Evolutionary conservation across 2,888 invertebrate genomes (phyloP).

Genomic region (Prosopocoilus inquinatus): DNA sequence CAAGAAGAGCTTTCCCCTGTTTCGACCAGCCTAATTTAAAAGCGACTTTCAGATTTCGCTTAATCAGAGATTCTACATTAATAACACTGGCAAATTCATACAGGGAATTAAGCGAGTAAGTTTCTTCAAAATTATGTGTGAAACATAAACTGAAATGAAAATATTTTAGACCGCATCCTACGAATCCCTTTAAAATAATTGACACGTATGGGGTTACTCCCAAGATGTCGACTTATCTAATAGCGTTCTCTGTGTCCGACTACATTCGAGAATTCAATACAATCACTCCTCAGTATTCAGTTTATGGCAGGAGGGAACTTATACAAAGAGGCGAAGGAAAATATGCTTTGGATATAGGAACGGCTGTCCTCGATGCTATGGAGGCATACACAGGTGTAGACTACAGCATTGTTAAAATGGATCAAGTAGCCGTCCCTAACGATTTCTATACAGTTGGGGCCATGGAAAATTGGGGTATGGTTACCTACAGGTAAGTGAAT

Average conservation of each 20-base stretch:
- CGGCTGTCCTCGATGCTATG: conserved; percentile 43
- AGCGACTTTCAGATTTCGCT: conserved; percentile 45
- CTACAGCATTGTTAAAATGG: conserved; percentile 68
- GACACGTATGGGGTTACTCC: conserved; percentile 58
- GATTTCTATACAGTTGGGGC: conserved; percentile 72
- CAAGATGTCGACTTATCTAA: conserved; percentile 77
- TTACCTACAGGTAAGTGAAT: conserved; percentile 61
- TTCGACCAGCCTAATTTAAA: conserved; percentile 62
- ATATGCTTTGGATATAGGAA: conserved; percentile 9
- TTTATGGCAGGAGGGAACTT: conserved; percentile 68
- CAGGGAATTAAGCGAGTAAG: too few relatives aligned
- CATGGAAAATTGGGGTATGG: conserved; percentile 91
- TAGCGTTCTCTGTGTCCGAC: conserved; percentile 77
- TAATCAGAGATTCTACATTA: conserved; percentile 32
- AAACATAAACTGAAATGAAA: too few relatives aligned
- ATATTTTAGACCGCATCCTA: neutral
- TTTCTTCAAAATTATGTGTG: too few relatives aligned
- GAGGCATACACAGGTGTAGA: conserved; percentile 57
- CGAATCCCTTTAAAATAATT: neutral
- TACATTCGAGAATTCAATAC: conserved; percentile 55
- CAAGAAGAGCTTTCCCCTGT: conserved; percentile 69
- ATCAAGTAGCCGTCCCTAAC: conserved; percentile 80
- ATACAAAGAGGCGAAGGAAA: conserved; percentile 56
- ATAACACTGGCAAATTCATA: conserved; percentile 11
- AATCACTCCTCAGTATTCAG: conserved; percentile 50